These are phyloP conservation scores for Mactromeris polynyma DNA, from an alignment of 2,888 invertebrate species.

Conservation along the genomic window DNA sequence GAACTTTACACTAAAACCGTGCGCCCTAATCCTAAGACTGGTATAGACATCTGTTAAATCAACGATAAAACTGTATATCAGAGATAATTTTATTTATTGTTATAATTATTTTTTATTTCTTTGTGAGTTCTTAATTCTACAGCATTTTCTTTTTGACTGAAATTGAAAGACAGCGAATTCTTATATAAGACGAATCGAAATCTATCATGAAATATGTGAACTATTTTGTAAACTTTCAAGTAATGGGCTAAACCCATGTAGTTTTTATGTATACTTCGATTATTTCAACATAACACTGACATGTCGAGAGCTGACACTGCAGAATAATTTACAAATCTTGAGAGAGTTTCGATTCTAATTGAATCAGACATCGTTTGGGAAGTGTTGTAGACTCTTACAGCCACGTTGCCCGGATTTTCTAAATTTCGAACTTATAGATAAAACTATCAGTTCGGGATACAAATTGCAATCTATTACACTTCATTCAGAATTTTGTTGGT, in stretches of 20 bases:
- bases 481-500: not conserved
- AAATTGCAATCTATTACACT: not conserved
- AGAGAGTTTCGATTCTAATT: not conserved
- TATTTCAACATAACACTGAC: not conserved
- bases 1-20: too few species aligned
- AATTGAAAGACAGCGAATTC: not conserved
- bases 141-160: not conserved
- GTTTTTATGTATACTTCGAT: not conserved
- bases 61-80: too few species aligned
- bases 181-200: not conserved
- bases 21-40: too few species aligned
- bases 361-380: not conserved
- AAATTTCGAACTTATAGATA: not conserved
- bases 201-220: not conserved
- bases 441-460: not conserved
- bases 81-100: too few species aligned
- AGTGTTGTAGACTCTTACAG: not conserved
- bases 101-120: not conserved
- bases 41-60: too few species aligned
- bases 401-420: not conserved
- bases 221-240: not conserved
- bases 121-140: not conserved
- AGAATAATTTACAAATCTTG: not conserved
- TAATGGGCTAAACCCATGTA: not conserved
- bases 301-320: not conserved